These are phyloP conservation scores for Dendrolimus punctatus DNA, from an alignment of 1,140 invertebrate genomes.

Conservation along the genomic window DNA sequence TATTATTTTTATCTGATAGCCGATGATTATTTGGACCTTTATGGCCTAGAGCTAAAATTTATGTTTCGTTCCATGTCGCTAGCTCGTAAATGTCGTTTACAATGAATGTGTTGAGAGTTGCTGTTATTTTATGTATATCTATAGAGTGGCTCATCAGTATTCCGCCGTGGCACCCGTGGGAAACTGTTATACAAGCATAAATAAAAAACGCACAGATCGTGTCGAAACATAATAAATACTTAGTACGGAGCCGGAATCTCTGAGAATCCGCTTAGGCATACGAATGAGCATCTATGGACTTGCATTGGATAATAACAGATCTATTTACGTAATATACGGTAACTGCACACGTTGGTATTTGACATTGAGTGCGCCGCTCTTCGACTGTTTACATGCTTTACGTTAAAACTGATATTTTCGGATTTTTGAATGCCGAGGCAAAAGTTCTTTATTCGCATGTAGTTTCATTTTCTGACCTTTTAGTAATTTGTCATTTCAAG, in stretches of 20 bases:
- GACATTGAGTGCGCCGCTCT: constrained; percentile 17
- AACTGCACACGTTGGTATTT: constrained; percentile 16
- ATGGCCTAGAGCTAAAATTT: too few relatives aligned
- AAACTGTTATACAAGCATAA: constrained; percentile 43
- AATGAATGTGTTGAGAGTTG: too few relatives aligned
- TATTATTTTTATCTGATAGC: too few relatives aligned
- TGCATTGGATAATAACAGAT: constrained; percentile 17
- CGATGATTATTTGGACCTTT: too few relatives aligned
- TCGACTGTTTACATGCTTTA: constrained; percentile 1
- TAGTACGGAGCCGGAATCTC: constrained; percentile 51
- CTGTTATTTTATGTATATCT: constrained; percentile 6
- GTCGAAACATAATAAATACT: constrained; percentile 45
- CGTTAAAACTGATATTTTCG: background rate
- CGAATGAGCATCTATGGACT: constrained; percentile 22
- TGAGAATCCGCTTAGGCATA: constrained; percentile 42
- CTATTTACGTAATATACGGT: constrained; percentile 19
- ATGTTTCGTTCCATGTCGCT: too few relatives aligned
- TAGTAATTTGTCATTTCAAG: too few relatives aligned
- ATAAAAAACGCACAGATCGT: constrained; percentile 31
- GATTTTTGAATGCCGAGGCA: too few relatives aligned
- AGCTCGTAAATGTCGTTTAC: too few relatives aligned
- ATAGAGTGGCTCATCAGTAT: constrained; percentile 28
- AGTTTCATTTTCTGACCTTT: too few relatives aligned
- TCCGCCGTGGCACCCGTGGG: constrained; percentile 51
- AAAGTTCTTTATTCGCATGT: too few relatives aligned